A percentile compares a stretch with the other conserved stretches of the same genome.
These are phyloP conservation scores for human DNA, from an alignment of 2,113 vertebrate genomes.

Conservation along the genomic window GRCh38 chr6:111367501-111368000, in stretches of 20 bases:
- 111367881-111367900: conserved; percentile 85
- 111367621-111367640: conserved; percentile 78
- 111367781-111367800: conserved; percentile 94
- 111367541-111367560: conserved; percentile 69
- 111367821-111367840: conserved; percentile 84
- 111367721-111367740: conserved; percentile 88
- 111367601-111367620: conserved; percentile 73
- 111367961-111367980: conserved; percentile 94
- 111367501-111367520: conserved; percentile 69
- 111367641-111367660: conserved; percentile 80
- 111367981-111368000: conserved; percentile 92
- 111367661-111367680: conserved; percentile 68
- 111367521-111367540: conserved; percentile 67
- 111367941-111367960: conserved; percentile 95
- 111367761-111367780: conserved; percentile 93
- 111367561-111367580: conserved; percentile 79
- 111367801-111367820: conserved; percentile 96
- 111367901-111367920: conserved; percentile 93
- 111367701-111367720: conserved; percentile 77
- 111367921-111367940: conserved; percentile 97
- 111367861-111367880: conserved; percentile 75
- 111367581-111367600: conserved; percentile 76
- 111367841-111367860: conserved; percentile 79
- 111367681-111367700: conserved; percentile 76
- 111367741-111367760: conserved; percentile 95